These are phyloP conservation scores for Accipiter superciliosus DNA, from an alignment of 2,797 vertebrate species.

Conservation along the genomic window DNA sequence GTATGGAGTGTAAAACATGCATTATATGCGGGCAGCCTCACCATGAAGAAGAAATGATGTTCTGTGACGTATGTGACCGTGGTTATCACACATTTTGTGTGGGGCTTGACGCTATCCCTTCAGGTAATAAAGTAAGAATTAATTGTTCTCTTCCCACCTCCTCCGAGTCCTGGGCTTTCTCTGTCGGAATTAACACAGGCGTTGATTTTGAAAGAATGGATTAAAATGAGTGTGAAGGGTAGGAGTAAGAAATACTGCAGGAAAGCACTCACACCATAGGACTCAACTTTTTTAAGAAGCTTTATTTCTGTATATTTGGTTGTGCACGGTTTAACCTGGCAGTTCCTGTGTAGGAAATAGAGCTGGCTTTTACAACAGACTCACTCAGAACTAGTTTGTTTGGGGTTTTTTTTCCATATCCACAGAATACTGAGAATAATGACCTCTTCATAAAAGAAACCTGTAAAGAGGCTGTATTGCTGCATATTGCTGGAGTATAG, in stretches of 20 bases:
- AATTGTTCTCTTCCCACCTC: neutral
- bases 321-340: constrained; percentile 28
- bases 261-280: neutral
- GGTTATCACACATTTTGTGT: constrained; percentile 99
- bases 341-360: neutral
- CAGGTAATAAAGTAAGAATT: constrained; percentile 80
- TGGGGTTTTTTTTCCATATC: neutral
- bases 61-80: constrained; percentile 97
- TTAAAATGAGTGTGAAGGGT: neutral
- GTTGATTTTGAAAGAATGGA: neutral
- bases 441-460: neutral
- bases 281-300: neutral
- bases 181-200: neutral
- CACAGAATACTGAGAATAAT: neutral
- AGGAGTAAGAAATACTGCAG: neutral
- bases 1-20: constrained; percentile 99
- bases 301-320: constrained; percentile 50
- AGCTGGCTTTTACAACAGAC: neutral
- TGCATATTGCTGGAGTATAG: constrained; percentile 16
- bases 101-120: constrained; percentile 92
- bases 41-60: constrained; percentile 99
- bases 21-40: constrained; percentile 95
- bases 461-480: constrained; percentile 1
- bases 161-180: neutral
- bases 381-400: neutral